A percentile compares a stretch with the other conserved stretches of the same genome.
These are phyloP conservation scores for Choloepus didactylus DNA, from an alignment of 2,797 vertebrate genomes.

Conservation along the genomic window DNA sequence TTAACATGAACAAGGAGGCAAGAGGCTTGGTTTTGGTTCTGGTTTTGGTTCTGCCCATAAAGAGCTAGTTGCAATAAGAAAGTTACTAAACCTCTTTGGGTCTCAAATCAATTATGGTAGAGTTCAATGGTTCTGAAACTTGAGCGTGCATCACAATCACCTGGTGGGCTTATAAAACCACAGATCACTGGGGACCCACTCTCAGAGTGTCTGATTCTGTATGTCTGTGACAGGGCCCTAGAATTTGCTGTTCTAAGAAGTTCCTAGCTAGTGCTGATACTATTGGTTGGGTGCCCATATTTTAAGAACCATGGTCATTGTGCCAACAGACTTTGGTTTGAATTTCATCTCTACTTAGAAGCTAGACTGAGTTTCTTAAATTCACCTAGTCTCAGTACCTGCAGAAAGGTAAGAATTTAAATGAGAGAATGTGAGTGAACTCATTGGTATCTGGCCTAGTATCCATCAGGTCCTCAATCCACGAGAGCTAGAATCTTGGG, in stretches of 20 bases:
- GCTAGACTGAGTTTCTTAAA: neutral
- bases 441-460: neutral
- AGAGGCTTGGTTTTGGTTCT: neutral
- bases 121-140: neutral
- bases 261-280: neutral
- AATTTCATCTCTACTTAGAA: conserved; percentile 20
- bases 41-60: neutral
- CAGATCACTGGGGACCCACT: no score
- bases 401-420: conserved; percentile 13
- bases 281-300: neutral
- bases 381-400: neutral
- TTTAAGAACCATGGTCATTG: neutral
- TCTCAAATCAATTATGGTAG: neutral
- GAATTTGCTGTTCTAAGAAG: neutral
- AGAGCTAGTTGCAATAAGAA: neutral
- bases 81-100: neutral
- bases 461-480: neutral
- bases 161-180: neutral
- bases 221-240: neutral
- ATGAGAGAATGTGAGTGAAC: neutral
- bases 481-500: neutral
- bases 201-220: neutral
- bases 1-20: neutral
- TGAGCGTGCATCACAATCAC: no score
- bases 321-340: neutral